Evolutionary conservation across 2,888 invertebrate species (phyloP), one percentile per base, ranked within the genome.

Genomic region (Perizoma flavofasciatum): DNA sequence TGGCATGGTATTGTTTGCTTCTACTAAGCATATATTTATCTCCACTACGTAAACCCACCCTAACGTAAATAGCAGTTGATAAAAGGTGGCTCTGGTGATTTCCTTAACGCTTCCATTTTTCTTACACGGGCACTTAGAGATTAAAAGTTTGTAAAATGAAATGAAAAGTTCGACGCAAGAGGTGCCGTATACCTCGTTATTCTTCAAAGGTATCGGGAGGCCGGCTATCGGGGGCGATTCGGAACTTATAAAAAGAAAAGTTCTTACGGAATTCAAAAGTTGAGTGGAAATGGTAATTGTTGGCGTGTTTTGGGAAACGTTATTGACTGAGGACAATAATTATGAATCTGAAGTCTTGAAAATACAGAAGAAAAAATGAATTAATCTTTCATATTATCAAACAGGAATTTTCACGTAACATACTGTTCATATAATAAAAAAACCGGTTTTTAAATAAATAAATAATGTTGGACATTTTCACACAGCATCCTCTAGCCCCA

Each of bases 121-220:
- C 90, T 88, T 89, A 87, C 91, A 92, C 91, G 89, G 90, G 88
- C 87, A 90, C 90, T 92, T 90, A 87, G 88, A 91, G 90, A 92
- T 92, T 91, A 91, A 91, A 69, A 91, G 89, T 91, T 90, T 88
- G 83, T 83, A 86, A 89, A 88, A 89, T 88, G 86, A 87, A 88
- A 88, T 86, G 87, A 84, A 88, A 88, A 87, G 87, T 90, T 84
- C 72, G 75, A 62, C 51, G 72, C 70, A 75, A 74, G 78, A n/a
- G 10, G 39, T 7, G 7, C 22, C 59, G 59, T 77, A 73, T 67
- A 72, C 78, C 79, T 82, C 78, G 81, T 78, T 79, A 74, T 69
- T 69, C 65, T 39, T 52, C 61, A 56, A 53, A 49, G 56, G 41
- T 61, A 60, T 60, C 50, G 56, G 61, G 40, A 47, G 56, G 44